A percentile compares a stretch with the other conserved stretches of the same genome.
Conservation (phyloP, 2,113 vertebrate genomes). For the Oncorhynchus kisutch region DNA sequence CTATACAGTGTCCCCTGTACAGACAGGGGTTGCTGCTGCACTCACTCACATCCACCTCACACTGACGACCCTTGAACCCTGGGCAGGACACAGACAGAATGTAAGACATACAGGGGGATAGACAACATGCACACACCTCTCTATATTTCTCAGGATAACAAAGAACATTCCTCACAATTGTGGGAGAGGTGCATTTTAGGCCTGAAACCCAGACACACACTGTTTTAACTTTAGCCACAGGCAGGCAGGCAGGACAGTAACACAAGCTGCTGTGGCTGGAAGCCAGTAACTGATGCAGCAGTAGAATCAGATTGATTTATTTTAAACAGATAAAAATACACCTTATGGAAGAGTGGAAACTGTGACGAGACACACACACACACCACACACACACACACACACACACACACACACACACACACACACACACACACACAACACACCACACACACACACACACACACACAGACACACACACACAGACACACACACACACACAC, state of each 20-base stretch:
- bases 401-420: no score
- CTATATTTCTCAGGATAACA: not conserved
- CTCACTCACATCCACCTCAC: conserved; percentile 77
- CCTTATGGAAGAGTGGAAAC: no score
- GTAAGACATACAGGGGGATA: no score
- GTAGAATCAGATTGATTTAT: no score
- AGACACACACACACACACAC: no score
- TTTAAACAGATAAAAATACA: no score
- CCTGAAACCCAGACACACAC: not conserved
- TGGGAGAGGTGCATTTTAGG: not conserved
- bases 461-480: no score
- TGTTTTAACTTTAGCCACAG: not conserved
- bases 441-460: no score
- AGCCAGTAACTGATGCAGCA: conserved; percentile 2
- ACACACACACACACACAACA: no score
- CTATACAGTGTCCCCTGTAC: conserved; percentile 71
- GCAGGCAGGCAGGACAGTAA: not conserved
- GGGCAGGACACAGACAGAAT: conserved; percentile 10
- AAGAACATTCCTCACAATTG: not conserved
- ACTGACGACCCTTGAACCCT: conserved; percentile 80
- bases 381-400: no score
- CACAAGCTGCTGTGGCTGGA: conserved; percentile 4
- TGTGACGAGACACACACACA: no score
- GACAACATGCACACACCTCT: not conserved
- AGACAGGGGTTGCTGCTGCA: conserved; percentile 81